phyloP scores from a whole-genome alignment of 1,140 invertebrate species.

The Bombus consobrinus region DNA sequence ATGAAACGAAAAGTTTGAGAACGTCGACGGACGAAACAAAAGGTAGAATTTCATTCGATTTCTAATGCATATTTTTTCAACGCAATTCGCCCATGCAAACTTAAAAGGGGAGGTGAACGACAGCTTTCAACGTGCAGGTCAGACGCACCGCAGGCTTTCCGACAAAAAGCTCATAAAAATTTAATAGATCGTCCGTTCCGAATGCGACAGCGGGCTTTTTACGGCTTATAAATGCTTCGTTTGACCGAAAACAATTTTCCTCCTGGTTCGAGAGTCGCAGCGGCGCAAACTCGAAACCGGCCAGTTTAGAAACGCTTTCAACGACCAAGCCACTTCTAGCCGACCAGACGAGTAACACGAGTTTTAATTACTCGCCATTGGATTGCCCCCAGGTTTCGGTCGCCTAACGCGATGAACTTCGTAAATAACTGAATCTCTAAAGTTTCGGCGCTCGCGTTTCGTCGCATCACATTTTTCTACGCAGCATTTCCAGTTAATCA shows the following conservation, averaged over 20 bases:
- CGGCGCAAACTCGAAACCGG: slow-evolving; percentile 36
- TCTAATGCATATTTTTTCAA: slow-evolving; percentile 37
- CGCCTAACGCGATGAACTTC: slow-evolving; percentile 22
- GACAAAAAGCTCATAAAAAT: slow-evolving; percentile 72
- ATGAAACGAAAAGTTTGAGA: not conserved
- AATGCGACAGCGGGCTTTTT: slow-evolving; percentile 64
- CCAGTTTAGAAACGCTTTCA: slow-evolving; percentile 39
- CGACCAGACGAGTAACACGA: not conserved
- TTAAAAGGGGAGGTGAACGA: slow-evolving; percentile 28
- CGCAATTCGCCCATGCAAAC: slow-evolving; percentile 19
- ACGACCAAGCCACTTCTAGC: slow-evolving; percentile 15
- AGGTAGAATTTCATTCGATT: not conserved
- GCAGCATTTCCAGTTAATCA: not conserved
- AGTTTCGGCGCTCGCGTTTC: not conserved
- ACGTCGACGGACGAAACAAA: not conserved
- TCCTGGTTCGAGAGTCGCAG: slow-evolving; percentile 32
- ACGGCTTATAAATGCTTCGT: slow-evolving; percentile 75
- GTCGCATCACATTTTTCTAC: not conserved
- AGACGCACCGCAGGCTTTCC: slow-evolving; percentile 42
- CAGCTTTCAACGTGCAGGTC: slow-evolving; percentile 5
- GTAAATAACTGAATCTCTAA: slow-evolving; percentile 11
- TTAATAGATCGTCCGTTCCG: slow-evolving; percentile 74
- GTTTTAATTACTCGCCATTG: slow-evolving; percentile 32
- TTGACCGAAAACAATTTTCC: slow-evolving; percentile 77
- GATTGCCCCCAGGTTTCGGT: slow-evolving; percentile 5